Evolutionary conservation across 2,113 vertebrate species (phyloP).

Genomic region (Turdus rufiventris): DNA sequence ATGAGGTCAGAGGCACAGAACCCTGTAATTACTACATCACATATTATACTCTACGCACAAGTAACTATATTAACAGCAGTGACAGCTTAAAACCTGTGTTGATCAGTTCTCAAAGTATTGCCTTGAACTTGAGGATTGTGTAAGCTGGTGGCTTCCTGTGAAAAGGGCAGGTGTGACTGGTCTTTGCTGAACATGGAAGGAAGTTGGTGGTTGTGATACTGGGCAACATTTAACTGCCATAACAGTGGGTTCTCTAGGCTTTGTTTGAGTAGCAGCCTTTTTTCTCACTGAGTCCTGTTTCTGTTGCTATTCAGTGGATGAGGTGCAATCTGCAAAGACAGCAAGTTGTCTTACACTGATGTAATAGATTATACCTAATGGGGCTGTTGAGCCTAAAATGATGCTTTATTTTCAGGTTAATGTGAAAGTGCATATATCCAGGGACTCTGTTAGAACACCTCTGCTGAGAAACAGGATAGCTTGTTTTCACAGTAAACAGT

Average conservation of each 20-base stretch:
- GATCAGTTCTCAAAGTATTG: neutral
- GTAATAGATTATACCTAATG: neutral
- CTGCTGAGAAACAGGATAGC: neutral
- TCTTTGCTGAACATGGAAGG: neutral
- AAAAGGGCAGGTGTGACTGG: neutral
- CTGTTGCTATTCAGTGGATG: neutral
- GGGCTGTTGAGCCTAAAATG: neutral
- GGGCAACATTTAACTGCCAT: neutral
- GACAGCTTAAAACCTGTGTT: neutral
- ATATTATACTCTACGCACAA: rapidly evolving
- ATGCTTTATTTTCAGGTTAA: neutral
- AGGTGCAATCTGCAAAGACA: neutral
- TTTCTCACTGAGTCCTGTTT: neutral
- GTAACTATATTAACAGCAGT: neutral
- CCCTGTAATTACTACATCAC: neutral
- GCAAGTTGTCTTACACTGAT: neutral
- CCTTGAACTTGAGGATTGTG: neutral
- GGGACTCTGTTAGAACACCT: neutral
- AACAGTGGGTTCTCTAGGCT: neutral
- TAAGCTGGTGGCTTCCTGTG: neutral
- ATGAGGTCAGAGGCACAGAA: neutral
- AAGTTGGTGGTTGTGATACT: neutral
- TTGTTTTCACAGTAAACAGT: neutral
- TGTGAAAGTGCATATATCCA: neutral
- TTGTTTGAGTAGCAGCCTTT: neutral